phyloP scores from a whole-genome alignment of 2,797 vertebrate species.

The Gorsachius magnificus region DNA sequence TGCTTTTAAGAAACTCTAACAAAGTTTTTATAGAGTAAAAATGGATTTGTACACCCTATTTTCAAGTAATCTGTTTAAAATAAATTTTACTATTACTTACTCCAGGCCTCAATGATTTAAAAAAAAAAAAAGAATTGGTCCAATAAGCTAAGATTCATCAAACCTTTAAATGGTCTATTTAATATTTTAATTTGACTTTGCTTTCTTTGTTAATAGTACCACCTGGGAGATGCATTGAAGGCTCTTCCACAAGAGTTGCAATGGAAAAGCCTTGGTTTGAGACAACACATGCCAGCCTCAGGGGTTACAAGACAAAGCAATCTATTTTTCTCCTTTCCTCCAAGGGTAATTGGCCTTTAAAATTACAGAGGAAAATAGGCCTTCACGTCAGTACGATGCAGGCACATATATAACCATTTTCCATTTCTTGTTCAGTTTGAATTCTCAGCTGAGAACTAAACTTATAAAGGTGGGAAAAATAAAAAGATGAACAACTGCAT shows the following conservation, averaged over 20 bases:
- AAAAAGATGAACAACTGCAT: constrained; percentile 42
- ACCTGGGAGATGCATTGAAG: constrained; percentile 26
- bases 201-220: constrained; percentile 22
- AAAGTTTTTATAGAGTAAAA: background rate
- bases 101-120: background rate
- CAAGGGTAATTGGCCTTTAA: constrained; percentile 73
- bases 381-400: constrained; percentile 33
- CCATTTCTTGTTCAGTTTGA: constrained; percentile 42
- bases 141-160: background rate
- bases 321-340: constrained; percentile 66
- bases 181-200: constrained; percentile 41
- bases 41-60: background rate
- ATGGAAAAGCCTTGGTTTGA: constrained; percentile 44
- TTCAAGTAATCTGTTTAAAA: constrained; percentile 18
- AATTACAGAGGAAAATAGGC: constrained; percentile 59
- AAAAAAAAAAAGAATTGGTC: background rate
- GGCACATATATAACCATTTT: constrained; percentile 21
- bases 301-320: constrained; percentile 74
- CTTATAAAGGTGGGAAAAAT: constrained; percentile 30
- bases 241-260: background rate
- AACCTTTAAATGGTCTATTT: constrained; percentile 3
- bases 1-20: constrained; percentile 13
- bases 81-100: background rate
- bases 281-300: constrained; percentile 56
- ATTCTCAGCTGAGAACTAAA: constrained; percentile 60